Evolutionary conservation across 2,888 invertebrate species (phyloP).

Genomic region (Drosophila acutilabella): DNA sequence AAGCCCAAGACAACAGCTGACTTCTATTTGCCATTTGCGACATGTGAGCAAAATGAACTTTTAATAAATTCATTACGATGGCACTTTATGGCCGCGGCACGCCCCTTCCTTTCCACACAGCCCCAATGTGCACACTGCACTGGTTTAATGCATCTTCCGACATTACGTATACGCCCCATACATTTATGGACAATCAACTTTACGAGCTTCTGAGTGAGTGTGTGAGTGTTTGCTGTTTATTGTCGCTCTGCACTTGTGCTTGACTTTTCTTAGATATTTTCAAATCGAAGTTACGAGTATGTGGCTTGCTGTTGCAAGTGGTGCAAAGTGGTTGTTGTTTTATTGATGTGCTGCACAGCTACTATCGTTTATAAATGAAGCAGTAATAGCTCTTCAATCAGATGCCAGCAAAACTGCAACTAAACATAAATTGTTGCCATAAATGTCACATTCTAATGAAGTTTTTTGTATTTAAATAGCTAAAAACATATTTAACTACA

Average conservation of each 20-base stretch:
- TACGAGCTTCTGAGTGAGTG: slow-evolving; percentile 32
- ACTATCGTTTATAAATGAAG: slow-evolving; percentile 7
- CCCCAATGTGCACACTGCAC: slow-evolving; percentile 45
- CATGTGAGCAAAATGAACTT: slow-evolving; percentile 62
- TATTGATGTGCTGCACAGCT: slow-evolving; percentile 32
- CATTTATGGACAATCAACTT: slow-evolving; percentile 79
- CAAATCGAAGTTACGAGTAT: slow-evolving; percentile 56
- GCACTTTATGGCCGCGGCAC: slow-evolving; percentile 59
- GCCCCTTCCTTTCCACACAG: slow-evolving; percentile 16
- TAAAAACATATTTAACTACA: background rate
- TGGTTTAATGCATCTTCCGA: slow-evolving; percentile 66
- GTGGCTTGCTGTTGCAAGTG: slow-evolving; percentile 10
- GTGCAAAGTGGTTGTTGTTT: slow-evolving; percentile 19
- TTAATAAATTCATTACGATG: slow-evolving; percentile 78
- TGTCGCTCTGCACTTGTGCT: slow-evolving; percentile 66
- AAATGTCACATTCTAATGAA: slow-evolving; percentile 17
- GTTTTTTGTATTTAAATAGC: slow-evolving; percentile 4
- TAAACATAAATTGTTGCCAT: slow-evolving; percentile 3
- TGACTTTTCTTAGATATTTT: slow-evolving; percentile 73
- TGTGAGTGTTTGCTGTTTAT: slow-evolving; percentile 57
- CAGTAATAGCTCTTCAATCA: slow-evolving; percentile 13
- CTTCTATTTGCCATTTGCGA: slow-evolving; percentile 26
- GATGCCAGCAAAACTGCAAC: slow-evolving; percentile 3
- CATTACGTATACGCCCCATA: slow-evolving; percentile 80
- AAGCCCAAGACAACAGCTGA: slow-evolving; percentile 41